phyloP scores from a whole-genome alignment of 2,797 vertebrate species.

The Staurois parvus region DNA sequence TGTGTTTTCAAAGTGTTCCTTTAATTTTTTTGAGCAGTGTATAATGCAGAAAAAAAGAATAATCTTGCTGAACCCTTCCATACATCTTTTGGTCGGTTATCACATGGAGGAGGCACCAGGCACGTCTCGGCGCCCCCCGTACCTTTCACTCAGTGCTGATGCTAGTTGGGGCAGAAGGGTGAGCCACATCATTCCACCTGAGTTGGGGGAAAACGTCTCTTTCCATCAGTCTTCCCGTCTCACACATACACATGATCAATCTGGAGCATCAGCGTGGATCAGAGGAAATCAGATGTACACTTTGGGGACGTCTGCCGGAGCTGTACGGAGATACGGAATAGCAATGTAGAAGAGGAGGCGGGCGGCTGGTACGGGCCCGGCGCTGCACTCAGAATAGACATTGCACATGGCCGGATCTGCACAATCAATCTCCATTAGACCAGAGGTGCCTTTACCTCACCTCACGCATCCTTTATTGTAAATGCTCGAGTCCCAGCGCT shows the following conservation, averaged over 20 bases:
- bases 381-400: background rate
- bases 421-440: constrained; percentile 40
- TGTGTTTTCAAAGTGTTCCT: no score
- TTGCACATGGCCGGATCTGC: background rate
- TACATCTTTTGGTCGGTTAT: no score
- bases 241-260: constrained; percentile 20
- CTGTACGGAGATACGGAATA: background rate
- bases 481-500: background rate
- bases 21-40: no score
- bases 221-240: constrained; percentile 3
- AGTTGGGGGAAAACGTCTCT: background rate
- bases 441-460: background rate
- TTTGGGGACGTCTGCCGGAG: background rate
- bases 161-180: background rate
- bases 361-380: background rate
- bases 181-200: background rate
- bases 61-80: no score
- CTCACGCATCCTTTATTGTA: constrained; percentile 7
- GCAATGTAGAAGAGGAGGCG: background rate
- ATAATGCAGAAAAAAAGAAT: no score
- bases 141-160: background rate
- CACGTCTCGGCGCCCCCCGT: background rate
- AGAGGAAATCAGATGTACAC: constrained; percentile 11
- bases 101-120: no score
- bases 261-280: constrained; percentile 11